Evolutionary conservation across 2,888 invertebrate genomes (phyloP), one percentile per base, ranked within the genome.

Genomic region (Lithophane ornitopus): DNA sequence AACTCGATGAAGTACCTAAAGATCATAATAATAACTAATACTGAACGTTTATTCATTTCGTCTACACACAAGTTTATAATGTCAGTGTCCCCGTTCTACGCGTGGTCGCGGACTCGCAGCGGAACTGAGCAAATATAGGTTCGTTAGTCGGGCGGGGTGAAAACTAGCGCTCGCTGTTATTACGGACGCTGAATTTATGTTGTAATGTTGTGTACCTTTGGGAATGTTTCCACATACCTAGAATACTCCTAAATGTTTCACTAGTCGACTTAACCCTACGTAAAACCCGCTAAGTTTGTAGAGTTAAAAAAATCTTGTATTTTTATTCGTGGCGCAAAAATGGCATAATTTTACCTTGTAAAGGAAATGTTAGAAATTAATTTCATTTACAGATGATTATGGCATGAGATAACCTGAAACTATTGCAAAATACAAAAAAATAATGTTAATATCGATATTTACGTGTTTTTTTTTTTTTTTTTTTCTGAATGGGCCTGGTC

Each of bases 51-150:
- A n/a, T n/a, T n/a, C 22, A 2, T 72, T 79, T 22, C 16, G 11
- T 63, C 7, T 52, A 59, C 46, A 66, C 39, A 67, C 41, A 61
- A 54, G 59, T 78, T 52, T 78, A 46, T 54, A 75, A 66, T 46
- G 81, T 54, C 61, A 75, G 66, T 76, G 76, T 58, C 68, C 70
- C 41, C 66, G 46, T 74, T 82, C 28, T 19, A 41, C 63, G 58
- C 58, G 61, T 41, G 56, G 49, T 34, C 34, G 65, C 19, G 28
- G 77, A 49, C 41, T 34, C 34, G 59, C 19, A n/a, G 71, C 22
- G 34, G 58, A 54, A 59, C 54, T 49, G 44, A 70, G 70, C 67
- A 82, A 80, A 82, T 65, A 70, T 68, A 68, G 59, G 73, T 44
- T 61, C 39, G 67, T 73, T 61, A 73, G 67, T 9, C 56, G 22